Evolutionary conservation across 2,888 invertebrate genomes (phyloP).

Genomic region (Stratiomys singularior): DNA sequence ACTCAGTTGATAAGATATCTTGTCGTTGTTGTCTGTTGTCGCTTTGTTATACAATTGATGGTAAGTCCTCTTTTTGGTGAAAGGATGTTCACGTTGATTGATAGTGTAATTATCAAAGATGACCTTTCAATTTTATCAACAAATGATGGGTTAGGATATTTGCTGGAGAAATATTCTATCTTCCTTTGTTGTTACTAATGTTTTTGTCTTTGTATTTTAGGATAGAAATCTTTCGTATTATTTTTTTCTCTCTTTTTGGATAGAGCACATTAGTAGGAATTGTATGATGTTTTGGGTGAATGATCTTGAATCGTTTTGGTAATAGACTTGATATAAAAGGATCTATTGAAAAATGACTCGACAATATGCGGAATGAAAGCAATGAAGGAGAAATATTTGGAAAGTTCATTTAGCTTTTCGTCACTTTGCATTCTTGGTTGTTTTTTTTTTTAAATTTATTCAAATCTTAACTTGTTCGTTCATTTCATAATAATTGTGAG

Average conservation of each 20-base stretch:
- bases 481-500: too few relatives aligned
- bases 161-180: background rate
- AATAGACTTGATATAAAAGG: background rate
- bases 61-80: conserved; percentile 28
- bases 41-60: conserved; percentile 35
- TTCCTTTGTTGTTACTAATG: background rate
- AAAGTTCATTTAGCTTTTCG: too few relatives aligned
- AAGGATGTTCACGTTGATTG: conserved; percentile 33
- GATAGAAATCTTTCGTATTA: background rate
- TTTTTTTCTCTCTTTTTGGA: background rate
- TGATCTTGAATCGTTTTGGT: background rate
- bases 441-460: too few relatives aligned
- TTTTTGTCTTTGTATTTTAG: background rate
- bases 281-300: background rate
- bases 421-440: too few relatives aligned
- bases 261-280: background rate
- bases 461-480: too few relatives aligned
- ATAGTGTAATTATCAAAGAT: conserved; percentile 44
- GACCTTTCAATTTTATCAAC: conserved; percentile 39
- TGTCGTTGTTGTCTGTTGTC: background rate
- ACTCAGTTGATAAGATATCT: conserved; percentile 3
- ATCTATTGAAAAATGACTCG: background rate
- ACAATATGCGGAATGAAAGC: too few relatives aligned
- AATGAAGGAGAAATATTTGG: too few relatives aligned
- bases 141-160: background rate